These are phyloP conservation scores for Carcinoscorpius rotundicauda DNA, from an alignment of 1,140 invertebrate species.

Conservation along the genomic window DNA sequence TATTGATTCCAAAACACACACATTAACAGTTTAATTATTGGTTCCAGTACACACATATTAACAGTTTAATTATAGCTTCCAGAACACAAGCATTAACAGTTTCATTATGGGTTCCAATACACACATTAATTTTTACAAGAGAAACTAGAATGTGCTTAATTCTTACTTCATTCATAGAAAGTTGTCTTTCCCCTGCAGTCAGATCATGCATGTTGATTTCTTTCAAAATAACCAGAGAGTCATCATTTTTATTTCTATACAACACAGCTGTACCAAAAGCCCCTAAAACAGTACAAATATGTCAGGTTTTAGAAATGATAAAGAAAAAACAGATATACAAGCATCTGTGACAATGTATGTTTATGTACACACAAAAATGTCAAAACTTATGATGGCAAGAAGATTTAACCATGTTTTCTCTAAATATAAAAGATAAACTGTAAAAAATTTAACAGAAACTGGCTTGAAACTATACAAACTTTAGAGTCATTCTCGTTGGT, in stretches of 20 bases:
- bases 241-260: slow-evolving; percentile 50
- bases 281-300: slow-evolving; percentile 33
- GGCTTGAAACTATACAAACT: neutral
- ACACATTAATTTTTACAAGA: no score
- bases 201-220: slow-evolving; percentile 61
- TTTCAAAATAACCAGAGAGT: slow-evolving; percentile 56
- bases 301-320: neutral
- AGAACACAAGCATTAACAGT: no score
- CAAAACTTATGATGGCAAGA: neutral
- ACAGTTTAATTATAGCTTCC: no score
- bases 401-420: neutral
- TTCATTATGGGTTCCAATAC: no score
- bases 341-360: neutral
- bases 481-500: no score
- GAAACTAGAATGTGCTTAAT: no score
- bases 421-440: neutral
- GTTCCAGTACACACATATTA: no score
- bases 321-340: neutral
- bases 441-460: neutral
- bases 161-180: slow-evolving; percentile 60
- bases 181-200: slow-evolving; percentile 48
- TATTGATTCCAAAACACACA: no score
- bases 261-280: slow-evolving; percentile 62
- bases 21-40: no score
- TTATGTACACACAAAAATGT: neutral